phyloP scores from a whole-genome alignment of 1,140 invertebrate species.

The Macrostomum lignano region DNA sequence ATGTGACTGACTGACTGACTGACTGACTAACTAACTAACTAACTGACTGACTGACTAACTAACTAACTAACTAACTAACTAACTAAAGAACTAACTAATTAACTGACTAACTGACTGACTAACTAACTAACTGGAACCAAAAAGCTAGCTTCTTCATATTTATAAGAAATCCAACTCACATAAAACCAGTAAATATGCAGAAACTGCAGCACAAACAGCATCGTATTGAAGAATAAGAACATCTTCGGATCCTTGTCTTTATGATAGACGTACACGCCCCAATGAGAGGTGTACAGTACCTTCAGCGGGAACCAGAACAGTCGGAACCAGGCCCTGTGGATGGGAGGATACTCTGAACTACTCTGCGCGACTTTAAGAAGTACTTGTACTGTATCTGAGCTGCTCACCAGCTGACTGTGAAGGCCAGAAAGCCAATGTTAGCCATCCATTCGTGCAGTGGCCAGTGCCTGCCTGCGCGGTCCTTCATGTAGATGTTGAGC shows the following conservation, averaged over 20 bases:
- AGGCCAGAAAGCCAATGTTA: conserved; percentile 19
- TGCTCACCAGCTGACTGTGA: conserved; percentile 22
- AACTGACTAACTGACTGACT: background rate
- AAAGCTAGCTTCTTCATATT: too few species aligned
- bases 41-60: too few species aligned
- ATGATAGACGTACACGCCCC: conserved; percentile 1
- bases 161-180: background rate
- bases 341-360: background rate
- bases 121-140: too few species aligned
- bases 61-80: too few species aligned
- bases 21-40: too few species aligned
- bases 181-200: conserved; percentile 3
- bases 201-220: background rate
- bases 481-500: conserved; percentile 24
- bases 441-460: conserved; percentile 14
- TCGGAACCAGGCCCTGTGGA: conserved; percentile 14
- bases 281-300: conserved; percentile 15
- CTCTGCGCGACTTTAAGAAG: background rate
- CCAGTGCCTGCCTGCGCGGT: conserved; percentile 14
- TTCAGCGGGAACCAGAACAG: conserved; percentile 27
- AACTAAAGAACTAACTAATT: background rate
- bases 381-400: too few species aligned
- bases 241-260: conserved; percentile 2
- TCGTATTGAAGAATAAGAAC: conserved; percentile 1
- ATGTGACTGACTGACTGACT: too few species aligned